These are phyloP conservation scores for Galerucella nymphaeae DNA, from an alignment of 2,888 invertebrate species.

Conservation along the genomic window DNA sequence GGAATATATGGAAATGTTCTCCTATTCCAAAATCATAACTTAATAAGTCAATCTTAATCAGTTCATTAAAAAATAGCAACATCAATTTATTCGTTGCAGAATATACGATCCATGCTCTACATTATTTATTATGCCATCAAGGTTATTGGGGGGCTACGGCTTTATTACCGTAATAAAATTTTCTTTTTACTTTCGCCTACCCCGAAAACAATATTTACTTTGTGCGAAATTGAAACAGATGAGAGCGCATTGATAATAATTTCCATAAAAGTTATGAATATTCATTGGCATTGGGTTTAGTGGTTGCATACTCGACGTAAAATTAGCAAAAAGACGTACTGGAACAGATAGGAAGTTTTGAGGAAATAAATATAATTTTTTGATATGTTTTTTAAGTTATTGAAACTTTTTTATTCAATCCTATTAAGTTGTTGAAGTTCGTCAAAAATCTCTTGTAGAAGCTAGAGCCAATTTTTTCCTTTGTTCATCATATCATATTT, in stretches of 20 bases:
- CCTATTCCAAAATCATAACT: too few relatives aligned
- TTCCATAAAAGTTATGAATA: constrained; percentile 35
- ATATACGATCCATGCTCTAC: too few relatives aligned
- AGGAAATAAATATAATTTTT: background rate
- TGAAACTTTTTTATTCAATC: too few relatives aligned
- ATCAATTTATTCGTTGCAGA: too few relatives aligned
- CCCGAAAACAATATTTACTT: constrained; percentile 26
- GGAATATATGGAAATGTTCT: too few relatives aligned
- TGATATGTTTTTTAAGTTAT: background rate
- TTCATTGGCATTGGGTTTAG: constrained; percentile 22
- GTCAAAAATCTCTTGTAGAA: background rate
- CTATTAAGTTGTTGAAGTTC: background rate
- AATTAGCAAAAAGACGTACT: background rate
- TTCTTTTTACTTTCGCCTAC: background rate
- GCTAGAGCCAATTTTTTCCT: too few relatives aligned
- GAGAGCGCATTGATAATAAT: constrained; percentile 31
- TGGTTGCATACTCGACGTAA: constrained; percentile 3
- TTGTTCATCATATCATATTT: too few relatives aligned
- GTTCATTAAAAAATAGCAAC: too few relatives aligned
- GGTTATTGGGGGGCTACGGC: background rate
- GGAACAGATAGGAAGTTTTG: background rate
- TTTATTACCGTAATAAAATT: background rate
- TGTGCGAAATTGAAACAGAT: constrained; percentile 32
- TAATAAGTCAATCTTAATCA: too few relatives aligned
- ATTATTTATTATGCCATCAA: background rate